These are phyloP conservation scores for Ariolimax columbianus DNA, from an alignment of 2,888 invertebrate species.

Conservation along the genomic window DNA sequence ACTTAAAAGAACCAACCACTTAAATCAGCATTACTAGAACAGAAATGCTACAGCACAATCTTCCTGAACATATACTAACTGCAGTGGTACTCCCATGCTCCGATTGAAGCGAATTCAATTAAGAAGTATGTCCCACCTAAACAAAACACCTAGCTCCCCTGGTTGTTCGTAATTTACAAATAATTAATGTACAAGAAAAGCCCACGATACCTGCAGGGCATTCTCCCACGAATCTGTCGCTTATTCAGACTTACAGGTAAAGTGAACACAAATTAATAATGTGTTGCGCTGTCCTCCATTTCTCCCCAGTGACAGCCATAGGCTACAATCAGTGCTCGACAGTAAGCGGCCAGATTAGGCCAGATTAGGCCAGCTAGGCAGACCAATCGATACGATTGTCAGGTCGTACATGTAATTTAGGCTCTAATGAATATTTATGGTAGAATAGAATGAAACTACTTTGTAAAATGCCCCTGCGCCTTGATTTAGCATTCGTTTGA, in stretches of 20 bases:
- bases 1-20: too few relatives aligned
- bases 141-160: neutral
- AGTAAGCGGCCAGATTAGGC: neutral
- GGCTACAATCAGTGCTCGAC: neutral
- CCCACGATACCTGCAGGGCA: neutral
- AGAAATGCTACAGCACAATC: too few relatives aligned
- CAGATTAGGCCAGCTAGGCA: neutral
- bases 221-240: neutral
- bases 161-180: neutral
- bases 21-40: too few relatives aligned
- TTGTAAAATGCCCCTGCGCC: neutral
- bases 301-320: neutral
- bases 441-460: neutral
- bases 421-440: slow-evolving; percentile 6
- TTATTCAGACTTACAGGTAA: neutral
- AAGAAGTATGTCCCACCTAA: too few relatives aligned
- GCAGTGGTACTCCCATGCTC: too few relatives aligned
- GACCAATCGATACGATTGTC: neutral
- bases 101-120: too few relatives aligned
- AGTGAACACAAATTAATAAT: neutral
- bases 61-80: too few relatives aligned
- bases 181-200: neutral
- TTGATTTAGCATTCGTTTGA: neutral
- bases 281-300: neutral
- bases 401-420: neutral